A percentile compares a stretch with the other conserved stretches of the same genome.
These are phyloP conservation scores for Megalops atlanticus DNA, from an alignment of 2,113 vertebrate species.

Conservation along the genomic window DNA sequence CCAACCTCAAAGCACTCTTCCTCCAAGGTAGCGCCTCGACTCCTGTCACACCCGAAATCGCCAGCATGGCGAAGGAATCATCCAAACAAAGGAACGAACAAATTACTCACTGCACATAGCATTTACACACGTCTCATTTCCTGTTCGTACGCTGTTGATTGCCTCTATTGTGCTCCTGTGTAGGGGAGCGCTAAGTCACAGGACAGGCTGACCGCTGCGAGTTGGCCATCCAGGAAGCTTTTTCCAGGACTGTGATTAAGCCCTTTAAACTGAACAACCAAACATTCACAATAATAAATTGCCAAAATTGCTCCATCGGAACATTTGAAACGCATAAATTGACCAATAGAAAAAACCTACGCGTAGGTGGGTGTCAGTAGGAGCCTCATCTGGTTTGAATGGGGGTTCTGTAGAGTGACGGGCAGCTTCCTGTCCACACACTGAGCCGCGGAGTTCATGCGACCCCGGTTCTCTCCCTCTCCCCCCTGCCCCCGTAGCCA, in stretches of 20 bases:
- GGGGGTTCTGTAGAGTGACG: not conserved
- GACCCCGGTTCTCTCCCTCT: not conserved
- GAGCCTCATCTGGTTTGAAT: not conserved
- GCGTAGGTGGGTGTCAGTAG: not conserved
- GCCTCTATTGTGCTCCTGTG: constrained; percentile 37
- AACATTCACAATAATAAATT: not conserved
- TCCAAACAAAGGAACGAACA: not conserved
- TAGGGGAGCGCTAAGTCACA: not conserved
- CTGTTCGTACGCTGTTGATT: constrained; percentile 41
- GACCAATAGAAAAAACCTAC: not conserved
- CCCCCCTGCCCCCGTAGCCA: constrained; percentile 62
- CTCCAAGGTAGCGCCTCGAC: constrained; percentile 72
- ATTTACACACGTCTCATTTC: constrained; percentile 48
- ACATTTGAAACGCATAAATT: not conserved
- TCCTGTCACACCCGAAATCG: not conserved
- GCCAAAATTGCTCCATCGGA: not conserved
- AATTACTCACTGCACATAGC: constrained; percentile 30
- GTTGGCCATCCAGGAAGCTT: not conserved
- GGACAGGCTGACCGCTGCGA: not conserved
- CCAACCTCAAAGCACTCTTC: constrained; percentile 81
- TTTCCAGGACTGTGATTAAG: not conserved
- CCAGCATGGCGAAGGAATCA: not conserved
- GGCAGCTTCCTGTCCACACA: not conserved
- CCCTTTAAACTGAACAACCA: not conserved
- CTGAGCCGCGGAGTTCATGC: not conserved